phyloP scores from a whole-genome alignment of 2,797 vertebrate genomes.

The Calcarius lapponicus region DNA sequence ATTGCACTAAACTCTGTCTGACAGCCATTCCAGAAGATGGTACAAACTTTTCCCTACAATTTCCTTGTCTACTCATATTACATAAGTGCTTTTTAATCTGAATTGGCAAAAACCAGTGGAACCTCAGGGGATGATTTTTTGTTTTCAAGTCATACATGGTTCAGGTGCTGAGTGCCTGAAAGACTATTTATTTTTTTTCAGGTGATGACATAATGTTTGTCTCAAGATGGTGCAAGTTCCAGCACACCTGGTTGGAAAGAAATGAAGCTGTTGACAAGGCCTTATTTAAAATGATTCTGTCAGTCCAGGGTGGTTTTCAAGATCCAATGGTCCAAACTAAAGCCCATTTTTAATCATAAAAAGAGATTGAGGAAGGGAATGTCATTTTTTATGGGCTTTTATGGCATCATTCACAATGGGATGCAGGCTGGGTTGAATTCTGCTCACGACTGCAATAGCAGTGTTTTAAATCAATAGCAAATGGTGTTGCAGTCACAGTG shows the following conservation, averaged over 20 bases:
- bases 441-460: background rate
- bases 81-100: background rate
- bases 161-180: background rate
- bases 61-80: background rate
- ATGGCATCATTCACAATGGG: background rate
- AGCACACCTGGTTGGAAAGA: background rate
- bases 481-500: background rate
- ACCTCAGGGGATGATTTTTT: background rate
- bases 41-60: background rate
- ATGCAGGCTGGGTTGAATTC: background rate
- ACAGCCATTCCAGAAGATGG: background rate
- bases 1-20: background rate
- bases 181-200: background rate
- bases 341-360: conserved; percentile 18
- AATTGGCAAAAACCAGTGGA: background rate
- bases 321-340: background rate
- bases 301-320: background rate
- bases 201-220: background rate
- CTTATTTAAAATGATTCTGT: background rate
- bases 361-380: background rate
- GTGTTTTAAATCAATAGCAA: background rate
- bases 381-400: background rate
- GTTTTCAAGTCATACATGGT: background rate
- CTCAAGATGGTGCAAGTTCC: background rate
- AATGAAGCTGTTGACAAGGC: background rate